Conservation (phyloP, 2,113 vertebrate genomes). For the Diphyllodes magnificus region DNA sequence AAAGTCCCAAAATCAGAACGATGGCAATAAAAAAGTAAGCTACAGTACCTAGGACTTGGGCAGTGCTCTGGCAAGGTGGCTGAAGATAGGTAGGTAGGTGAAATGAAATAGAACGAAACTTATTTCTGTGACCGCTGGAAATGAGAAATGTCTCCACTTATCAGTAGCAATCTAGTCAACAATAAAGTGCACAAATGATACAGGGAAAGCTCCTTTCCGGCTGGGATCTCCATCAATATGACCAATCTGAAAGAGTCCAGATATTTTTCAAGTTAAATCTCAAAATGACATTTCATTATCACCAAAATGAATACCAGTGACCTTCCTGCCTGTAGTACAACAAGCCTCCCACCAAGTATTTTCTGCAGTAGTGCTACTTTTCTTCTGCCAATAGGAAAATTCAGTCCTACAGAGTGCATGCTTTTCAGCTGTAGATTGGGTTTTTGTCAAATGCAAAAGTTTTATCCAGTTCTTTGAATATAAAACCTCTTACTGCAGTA, state of each 20-base stretch:
- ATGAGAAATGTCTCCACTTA: constrained; percentile 37
- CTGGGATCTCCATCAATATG: constrained; percentile 88
- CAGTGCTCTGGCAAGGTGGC: constrained; percentile 27
- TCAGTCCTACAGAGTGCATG: background rate
- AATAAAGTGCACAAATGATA: constrained; percentile 95
- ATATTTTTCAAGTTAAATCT: background rate
- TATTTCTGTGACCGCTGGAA: constrained; percentile 11
- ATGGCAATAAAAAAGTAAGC: constrained; percentile 20
- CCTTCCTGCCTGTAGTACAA: background rate
- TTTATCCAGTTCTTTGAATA: background rate
- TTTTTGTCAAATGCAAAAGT: background rate
- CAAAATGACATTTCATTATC: background rate
- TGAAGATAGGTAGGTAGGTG: background rate
- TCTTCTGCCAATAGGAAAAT: background rate
- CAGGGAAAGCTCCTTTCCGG: constrained; percentile 86
- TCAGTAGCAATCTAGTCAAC: constrained; percentile 79
- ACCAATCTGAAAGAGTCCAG: constrained; percentile 80
- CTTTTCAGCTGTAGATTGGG: background rate
- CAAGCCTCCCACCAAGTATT: background rate
- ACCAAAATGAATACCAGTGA: background rate
- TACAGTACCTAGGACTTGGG: constrained; percentile 9
- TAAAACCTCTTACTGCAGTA: background rate
- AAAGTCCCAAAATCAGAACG: constrained; percentile 5
- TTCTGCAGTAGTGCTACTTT: background rate
- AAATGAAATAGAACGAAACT: constrained; percentile 29